Base-by-base conservation (phyloP, 92 coral and sea anemone species). In the Phymanthus crucifer region DNA sequence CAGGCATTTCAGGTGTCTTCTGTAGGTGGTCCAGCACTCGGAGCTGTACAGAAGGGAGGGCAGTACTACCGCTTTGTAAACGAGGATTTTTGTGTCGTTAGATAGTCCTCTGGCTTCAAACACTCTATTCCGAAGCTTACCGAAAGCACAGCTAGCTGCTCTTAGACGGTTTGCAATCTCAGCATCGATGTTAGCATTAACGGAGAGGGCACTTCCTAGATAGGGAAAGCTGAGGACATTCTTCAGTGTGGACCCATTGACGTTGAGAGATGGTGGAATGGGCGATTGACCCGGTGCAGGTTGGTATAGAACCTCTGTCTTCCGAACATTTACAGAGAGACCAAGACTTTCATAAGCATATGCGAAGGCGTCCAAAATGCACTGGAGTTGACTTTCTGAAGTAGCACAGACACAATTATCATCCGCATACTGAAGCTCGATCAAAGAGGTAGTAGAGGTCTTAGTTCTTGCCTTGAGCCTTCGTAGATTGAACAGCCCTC, bases 11-110 rank as follows among this genome's bases (percentile, higher is more conserved):
- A 48, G 26, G 14, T 74, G 78, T 21, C 34, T 21, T 6, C 78
- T 40, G 43, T 83, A 83, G 46, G 82, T 64, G 66, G 76, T 68
- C 82, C 87, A 83, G 32, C 74, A 3, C 40, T 83, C 82, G 32
- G 75, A 83, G 87, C 81, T 52, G 66, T 75, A 82, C 33, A 74
- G 81, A 18, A 84, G 77, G 77, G 83, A 65, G 56, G 87, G 80
- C 24, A 83, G 56, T 17, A 78, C 83, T 17, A 78, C 66, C 24
- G 88, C 88, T 46, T 73, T 70, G 72, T 77, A 84, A 26, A 77
- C 78, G 34, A 52, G 40, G 35, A 65, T 48, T 32, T 75, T 40
- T 1, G 83, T 77, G 52, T 67, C 38, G 2, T 12, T 75, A n/a
- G 58, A 32, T 54, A 83, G 80, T 26, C 66, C 68, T 32, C 50